A percentile compares a stretch with the other conserved stretches of the same genome.
Evolutionary conservation across 2,888 invertebrate genomes (phyloP).

Genomic region (Biston betularia): DNA sequence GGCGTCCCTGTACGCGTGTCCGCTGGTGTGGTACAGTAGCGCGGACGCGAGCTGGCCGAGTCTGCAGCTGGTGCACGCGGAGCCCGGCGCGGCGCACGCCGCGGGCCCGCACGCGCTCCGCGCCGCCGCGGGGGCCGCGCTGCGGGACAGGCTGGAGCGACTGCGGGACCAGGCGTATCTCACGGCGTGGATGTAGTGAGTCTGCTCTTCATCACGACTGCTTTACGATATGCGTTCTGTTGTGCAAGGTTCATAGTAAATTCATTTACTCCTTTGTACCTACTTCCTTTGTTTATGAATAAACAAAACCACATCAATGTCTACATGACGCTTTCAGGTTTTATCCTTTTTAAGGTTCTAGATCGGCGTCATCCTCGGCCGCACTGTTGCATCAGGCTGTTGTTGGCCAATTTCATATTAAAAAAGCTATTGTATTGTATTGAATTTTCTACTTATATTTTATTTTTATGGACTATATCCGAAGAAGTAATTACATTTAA

Average conservation of each 20-base stretch:
- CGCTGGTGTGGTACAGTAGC: constrained; percentile 65
- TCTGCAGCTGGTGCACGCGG: constrained; percentile 58
- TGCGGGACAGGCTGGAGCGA: constrained; percentile 51
- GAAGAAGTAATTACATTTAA: too few relatives aligned
- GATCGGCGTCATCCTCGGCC: too few relatives aligned
- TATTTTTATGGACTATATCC: too few relatives aligned
- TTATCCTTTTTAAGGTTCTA: too few relatives aligned
- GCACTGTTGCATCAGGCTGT: too few relatives aligned
- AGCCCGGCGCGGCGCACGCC: constrained; percentile 54
- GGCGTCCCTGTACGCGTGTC: constrained; percentile 61
- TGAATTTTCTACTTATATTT: too few relatives aligned
- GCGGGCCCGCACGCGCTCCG: constrained; percentile 47
- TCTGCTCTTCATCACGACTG: not conserved
- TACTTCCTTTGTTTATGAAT: too few relatives aligned
- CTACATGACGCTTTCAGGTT: too few relatives aligned
- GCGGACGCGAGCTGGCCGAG: constrained; percentile 60
- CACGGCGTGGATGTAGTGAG: constrained; percentile 59
- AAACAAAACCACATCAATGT: too few relatives aligned
- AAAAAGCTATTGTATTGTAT: too few relatives aligned
- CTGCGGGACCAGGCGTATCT: constrained; percentile 57
- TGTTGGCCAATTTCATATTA: too few relatives aligned
- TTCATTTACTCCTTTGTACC: too few relatives aligned
- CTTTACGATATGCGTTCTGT: not conserved
- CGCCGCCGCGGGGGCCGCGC: constrained; percentile 40
- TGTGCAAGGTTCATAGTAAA: not conserved